A percentile compares a stretch with the other conserved stretches of the same genome.
Evolutionary conservation across 2,797 vertebrate genomes (phyloP).

Genomic region (Etheostoma nigrum): DNA sequence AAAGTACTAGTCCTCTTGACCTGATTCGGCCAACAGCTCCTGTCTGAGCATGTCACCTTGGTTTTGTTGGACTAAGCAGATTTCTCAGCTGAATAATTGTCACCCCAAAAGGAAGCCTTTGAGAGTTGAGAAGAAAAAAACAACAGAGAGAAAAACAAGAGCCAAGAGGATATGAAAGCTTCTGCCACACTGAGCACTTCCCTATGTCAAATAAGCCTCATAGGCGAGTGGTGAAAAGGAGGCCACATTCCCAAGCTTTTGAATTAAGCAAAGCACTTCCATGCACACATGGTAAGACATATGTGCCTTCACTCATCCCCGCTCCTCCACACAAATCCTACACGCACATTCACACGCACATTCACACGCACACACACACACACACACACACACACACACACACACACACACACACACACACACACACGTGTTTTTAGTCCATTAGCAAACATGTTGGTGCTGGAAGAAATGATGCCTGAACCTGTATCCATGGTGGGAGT

Average conservation of each 20-base stretch:
- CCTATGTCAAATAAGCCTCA: constrained; percentile 69
- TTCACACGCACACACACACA: constrained; percentile 13
- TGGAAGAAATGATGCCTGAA: constrained; percentile 36
- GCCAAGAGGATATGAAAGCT: constrained; percentile 58
- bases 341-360: constrained; percentile 33
- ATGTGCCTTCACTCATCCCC: constrained; percentile 46
- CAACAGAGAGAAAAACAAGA: constrained; percentile 33
- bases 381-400: constrained; percentile 33
- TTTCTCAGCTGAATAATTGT: constrained; percentile 54
- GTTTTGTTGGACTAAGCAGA: constrained; percentile 54
- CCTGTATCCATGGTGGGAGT: constrained; percentile 1
- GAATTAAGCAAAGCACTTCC: constrained; percentile 74
- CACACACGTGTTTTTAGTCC: constrained; percentile 38
- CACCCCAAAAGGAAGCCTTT: constrained; percentile 41
- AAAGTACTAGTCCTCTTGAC: constrained; percentile 1
- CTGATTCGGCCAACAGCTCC: constrained; percentile 24
- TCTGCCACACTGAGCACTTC: constrained; percentile 71
- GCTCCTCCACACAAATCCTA: constrained; percentile 51
- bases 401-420: constrained; percentile 23
- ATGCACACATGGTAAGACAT: constrained; percentile 73
- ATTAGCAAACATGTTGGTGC: constrained; percentile 66
- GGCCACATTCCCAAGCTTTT: constrained; percentile 72
- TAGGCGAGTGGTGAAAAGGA: constrained; percentile 62
- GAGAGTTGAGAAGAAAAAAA: constrained; percentile 23
- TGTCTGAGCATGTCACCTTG: constrained; percentile 32